Conservation (phyloP, 2,797 vertebrate genomes). For the Tachyglossus aculeatus region DNA sequence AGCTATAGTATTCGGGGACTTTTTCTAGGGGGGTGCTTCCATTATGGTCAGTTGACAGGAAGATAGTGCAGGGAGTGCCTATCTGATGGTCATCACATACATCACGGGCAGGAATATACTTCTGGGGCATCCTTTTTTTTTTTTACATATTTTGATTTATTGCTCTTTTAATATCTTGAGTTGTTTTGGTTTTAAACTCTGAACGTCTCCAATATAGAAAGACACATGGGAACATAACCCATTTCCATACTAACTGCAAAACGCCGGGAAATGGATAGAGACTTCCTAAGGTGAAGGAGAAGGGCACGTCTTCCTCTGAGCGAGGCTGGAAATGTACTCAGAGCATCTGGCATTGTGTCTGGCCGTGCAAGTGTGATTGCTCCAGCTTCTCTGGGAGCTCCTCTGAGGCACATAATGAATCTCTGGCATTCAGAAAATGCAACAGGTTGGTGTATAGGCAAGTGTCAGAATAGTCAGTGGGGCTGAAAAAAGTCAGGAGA, state of each 20-base stretch:
- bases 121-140: background rate
- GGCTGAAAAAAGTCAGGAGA: background rate
- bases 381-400: constrained; percentile 34
- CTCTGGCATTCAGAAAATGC: constrained; percentile 43
- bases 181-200: background rate
- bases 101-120: background rate
- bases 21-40: background rate
- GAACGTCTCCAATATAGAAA: constrained; percentile 6
- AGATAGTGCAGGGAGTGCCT: background rate
- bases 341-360: background rate
- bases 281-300: background rate
- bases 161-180: background rate
- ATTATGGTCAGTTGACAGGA: constrained; percentile 1
- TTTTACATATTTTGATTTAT: background rate
- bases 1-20: too few species aligned
- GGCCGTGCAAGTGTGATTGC: constrained; percentile 9
- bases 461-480: constrained; percentile 13
- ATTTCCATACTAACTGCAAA: background rate
- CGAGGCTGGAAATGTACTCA: background rate
- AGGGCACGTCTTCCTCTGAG: background rate
- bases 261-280: background rate
- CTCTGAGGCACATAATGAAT: constrained; percentile 20
- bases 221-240: background rate
- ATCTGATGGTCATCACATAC: background rate
- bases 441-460: constrained; percentile 50